These are phyloP conservation scores for Lucinisca nassula DNA, from an alignment of 2,888 invertebrate species.

Conservation along the genomic window DNA sequence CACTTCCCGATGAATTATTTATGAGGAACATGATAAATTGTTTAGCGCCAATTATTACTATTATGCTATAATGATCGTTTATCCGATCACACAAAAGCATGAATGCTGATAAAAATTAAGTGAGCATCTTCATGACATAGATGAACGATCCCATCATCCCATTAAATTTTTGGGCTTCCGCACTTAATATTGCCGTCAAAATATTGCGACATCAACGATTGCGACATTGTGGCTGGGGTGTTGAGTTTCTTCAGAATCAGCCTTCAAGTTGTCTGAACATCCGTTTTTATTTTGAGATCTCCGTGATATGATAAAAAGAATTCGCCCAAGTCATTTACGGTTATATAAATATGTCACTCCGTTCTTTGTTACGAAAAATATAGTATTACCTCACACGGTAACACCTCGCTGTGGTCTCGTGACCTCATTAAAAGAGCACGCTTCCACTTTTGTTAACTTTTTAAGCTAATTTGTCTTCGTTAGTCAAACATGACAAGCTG, in stretches of 20 bases:
- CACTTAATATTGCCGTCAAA: slow-evolving; percentile 3
- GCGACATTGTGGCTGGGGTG: background rate
- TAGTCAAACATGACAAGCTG: background rate
- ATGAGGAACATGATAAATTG: slow-evolving; percentile 6
- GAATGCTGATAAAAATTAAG: slow-evolving; percentile 12
- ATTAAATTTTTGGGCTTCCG: slow-evolving; percentile 8
- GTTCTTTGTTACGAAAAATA: slow-evolving; percentile 34
- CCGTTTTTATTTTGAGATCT: slow-evolving; percentile 13
- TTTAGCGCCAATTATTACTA: background rate
- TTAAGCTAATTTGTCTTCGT: slow-evolving; percentile 3
- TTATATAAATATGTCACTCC: slow-evolving; percentile 54
- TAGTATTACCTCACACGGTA: slow-evolving; percentile 43
- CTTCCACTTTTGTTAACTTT: background rate
- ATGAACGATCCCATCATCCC: slow-evolving; percentile 10
- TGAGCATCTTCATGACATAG: slow-evolving; percentile 10
- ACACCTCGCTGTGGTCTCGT: background rate
- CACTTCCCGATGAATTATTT: background rate
- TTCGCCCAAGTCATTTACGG: slow-evolving; percentile 35
- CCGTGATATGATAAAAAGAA: slow-evolving; percentile 1
- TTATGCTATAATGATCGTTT: background rate
- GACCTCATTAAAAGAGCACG: slow-evolving; percentile 1
- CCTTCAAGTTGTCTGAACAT: background rate
- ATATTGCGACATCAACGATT: slow-evolving; percentile 32
- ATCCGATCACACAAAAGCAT: slow-evolving; percentile 5
- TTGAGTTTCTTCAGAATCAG: background rate